Percentiles rank a stretch among this genome's conserved stretches.
Conservation (phyloP, 1,140 invertebrate genomes). For the Platorchestia sp. region DNA sequence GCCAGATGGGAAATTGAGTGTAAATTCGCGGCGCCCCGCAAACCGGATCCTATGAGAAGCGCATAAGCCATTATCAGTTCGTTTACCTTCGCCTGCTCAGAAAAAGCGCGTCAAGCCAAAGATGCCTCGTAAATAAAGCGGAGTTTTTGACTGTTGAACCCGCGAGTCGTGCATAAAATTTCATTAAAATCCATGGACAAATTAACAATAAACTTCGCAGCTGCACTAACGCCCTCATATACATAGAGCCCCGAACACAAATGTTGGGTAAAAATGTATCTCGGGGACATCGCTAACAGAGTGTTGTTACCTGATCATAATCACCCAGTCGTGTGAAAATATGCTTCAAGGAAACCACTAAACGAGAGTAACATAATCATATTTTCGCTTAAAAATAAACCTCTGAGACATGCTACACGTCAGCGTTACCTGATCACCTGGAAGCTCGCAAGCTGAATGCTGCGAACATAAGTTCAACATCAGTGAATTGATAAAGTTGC, state of each 20-base stretch:
- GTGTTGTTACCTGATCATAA: too few species aligned
- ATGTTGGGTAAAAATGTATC: background rate
- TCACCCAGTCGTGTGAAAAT: too few species aligned
- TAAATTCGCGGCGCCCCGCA: background rate
- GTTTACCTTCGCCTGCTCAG: background rate
- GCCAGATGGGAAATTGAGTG: background rate
- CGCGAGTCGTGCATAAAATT: background rate
- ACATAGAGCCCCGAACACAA: background rate
- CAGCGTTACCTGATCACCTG: background rate
- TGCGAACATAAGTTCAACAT: background rate
- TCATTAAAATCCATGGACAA: background rate
- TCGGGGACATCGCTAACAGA: background rate
- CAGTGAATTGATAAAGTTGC: background rate
- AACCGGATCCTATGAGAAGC: background rate
- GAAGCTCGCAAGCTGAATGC: background rate
- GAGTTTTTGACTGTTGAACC: too few species aligned
- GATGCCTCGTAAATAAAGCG: background rate
- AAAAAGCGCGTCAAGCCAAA: background rate
- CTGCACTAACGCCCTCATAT: background rate
- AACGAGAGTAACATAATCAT: too few species aligned
- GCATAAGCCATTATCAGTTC: background rate
- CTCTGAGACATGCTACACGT: too few species aligned
- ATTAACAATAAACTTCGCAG: background rate
- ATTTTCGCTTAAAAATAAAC: too few species aligned
- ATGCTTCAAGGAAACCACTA: too few species aligned